phyloP scores from a whole-genome alignment of 2,113 vertebrate genomes.

The Scomber japonicus region DNA sequence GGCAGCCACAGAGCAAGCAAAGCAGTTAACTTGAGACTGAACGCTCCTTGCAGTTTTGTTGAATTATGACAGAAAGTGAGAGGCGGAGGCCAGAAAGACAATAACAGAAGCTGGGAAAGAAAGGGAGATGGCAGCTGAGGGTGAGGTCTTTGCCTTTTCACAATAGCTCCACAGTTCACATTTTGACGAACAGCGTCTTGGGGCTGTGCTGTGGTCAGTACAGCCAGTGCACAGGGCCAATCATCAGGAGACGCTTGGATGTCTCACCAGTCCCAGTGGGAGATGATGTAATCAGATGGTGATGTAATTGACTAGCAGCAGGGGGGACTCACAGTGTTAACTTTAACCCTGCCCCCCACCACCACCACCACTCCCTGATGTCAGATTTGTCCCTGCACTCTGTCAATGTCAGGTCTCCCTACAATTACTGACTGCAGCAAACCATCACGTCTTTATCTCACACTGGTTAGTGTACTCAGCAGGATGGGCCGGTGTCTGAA shows the following conservation, averaged over 20 bases:
- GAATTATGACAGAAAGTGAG: neutral
- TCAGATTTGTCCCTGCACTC: conserved; percentile 43
- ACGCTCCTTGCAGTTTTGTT: conserved; percentile 18
- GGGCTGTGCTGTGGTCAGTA: neutral
- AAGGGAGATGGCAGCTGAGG: neutral
- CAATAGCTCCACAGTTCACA: conserved; percentile 45
- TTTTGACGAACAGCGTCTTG: conserved; percentile 22
- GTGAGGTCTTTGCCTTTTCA: conserved; percentile 15
- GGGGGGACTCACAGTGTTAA: conserved; percentile 23
- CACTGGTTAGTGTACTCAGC: neutral
- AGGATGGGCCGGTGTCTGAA: conserved; percentile 1
- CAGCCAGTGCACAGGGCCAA: conserved; percentile 26
- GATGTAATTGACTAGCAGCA: conserved; percentile 57
- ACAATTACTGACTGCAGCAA: conserved; percentile 36
- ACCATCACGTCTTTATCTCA: conserved; percentile 27
- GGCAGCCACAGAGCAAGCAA: conserved; percentile 15
- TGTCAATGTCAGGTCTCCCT: conserved; percentile 34
- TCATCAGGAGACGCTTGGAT: conserved; percentile 24
- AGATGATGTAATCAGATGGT: conserved; percentile 63
- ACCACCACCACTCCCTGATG: conserved; percentile 34
- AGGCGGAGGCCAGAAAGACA: neutral
- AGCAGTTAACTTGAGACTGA: conserved; percentile 15
- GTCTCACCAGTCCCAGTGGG: conserved; percentile 37
- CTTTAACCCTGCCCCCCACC: neutral
- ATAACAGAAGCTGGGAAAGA: neutral